Evolutionary conservation across 2,888 invertebrate genomes (phyloP).

Genomic region (Ophion ventricosus): DNA sequence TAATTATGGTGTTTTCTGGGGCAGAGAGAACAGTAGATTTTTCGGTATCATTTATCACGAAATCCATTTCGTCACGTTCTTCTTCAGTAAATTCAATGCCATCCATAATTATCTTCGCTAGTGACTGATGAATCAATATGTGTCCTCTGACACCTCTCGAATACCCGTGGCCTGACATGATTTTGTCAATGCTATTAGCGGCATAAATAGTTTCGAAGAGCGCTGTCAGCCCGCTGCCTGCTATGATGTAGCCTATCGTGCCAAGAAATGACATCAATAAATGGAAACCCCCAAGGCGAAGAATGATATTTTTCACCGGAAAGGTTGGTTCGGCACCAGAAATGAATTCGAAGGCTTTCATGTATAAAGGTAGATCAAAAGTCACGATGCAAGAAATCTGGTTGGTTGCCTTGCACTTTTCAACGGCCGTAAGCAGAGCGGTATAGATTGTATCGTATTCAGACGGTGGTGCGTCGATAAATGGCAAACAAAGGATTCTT

Average conservation of each 20-base stretch:
- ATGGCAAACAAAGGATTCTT: slow-evolving; percentile 60
- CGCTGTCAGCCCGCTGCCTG: slow-evolving; percentile 71
- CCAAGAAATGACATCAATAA: slow-evolving; percentile 72
- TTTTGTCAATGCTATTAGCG: slow-evolving; percentile 69
- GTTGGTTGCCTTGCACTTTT: slow-evolving; percentile 46
- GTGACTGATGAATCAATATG: slow-evolving; percentile 66
- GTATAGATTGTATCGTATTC: slow-evolving; percentile 63
- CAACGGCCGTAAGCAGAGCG: slow-evolving; percentile 48
- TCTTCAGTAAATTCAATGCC: slow-evolving; percentile 55
- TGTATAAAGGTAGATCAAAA: slow-evolving; percentile 61
- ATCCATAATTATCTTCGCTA: slow-evolving; percentile 59
- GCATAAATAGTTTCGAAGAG: slow-evolving; percentile 70
- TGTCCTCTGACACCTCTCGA: slow-evolving; percentile 72
- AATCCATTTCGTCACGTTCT: slow-evolving; percentile 51
- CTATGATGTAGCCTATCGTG: slow-evolving; percentile 71
- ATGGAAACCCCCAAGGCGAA: slow-evolving; percentile 74
- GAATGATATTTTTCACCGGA: slow-evolving; percentile 52
- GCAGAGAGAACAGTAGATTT: slow-evolving; percentile 18
- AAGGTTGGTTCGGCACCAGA: slow-evolving; percentile 20
- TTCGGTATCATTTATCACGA: slow-evolving; percentile 32
- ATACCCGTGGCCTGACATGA: slow-evolving; percentile 72
- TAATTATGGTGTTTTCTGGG: slow-evolving; percentile 30
- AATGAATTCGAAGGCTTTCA: slow-evolving; percentile 59
- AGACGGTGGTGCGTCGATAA: slow-evolving; percentile 62
- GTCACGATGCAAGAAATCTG: slow-evolving; percentile 46